Evolutionary conservation across 2,797 vertebrate species (phyloP).

Genomic region (Toxotes lorentzi): DNA sequence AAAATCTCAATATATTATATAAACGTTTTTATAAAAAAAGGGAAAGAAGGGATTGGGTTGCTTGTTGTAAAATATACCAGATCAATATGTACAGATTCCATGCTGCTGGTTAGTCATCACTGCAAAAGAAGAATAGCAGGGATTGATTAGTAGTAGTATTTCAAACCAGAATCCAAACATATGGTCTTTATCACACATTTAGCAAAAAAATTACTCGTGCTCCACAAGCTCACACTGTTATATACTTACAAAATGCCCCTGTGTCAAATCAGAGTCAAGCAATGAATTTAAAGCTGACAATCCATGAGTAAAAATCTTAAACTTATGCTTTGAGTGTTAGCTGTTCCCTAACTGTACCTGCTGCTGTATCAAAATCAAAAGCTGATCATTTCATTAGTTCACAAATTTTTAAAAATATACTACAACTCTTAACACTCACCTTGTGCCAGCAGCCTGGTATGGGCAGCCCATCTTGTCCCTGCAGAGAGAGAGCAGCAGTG

Average conservation of each 20-base stretch:
- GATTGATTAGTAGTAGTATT: conserved; percentile 56
- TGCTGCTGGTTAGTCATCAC: conserved; percentile 91
- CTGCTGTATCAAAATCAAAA: conserved; percentile 7
- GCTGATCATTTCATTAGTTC: conserved; percentile 29
- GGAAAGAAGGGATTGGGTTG: conserved; percentile 55
- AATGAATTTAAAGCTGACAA: conserved; percentile 36
- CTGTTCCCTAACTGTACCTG: not conserved
- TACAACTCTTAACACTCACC: conserved; percentile 78
- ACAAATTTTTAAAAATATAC: conserved; percentile 2
- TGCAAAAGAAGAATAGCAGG: conserved; percentile 86
- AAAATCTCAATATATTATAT: conserved; percentile 94
- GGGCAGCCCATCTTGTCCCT: conserved; percentile 95
- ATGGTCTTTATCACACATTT: not conserved
- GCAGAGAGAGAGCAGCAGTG: conserved; percentile 52
- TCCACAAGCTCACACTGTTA: conserved; percentile 39
- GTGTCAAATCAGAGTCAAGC: conserved; percentile 73
- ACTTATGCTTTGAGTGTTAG: conserved; percentile 27
- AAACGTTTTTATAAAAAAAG: conserved; percentile 85
- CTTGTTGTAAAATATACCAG: conserved; percentile 88
- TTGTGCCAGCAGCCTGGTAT: conserved; percentile 98
- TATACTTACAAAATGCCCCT: conserved; percentile 79
- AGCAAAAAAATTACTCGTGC: conserved; percentile 25
- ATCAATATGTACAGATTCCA: conserved; percentile 91
- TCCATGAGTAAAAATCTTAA: conserved; percentile 17
- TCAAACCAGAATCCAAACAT: conserved; percentile 34